phyloP scores from a whole-genome alignment of 2,888 invertebrate species.

The Agrotis ipsilon region DNA sequence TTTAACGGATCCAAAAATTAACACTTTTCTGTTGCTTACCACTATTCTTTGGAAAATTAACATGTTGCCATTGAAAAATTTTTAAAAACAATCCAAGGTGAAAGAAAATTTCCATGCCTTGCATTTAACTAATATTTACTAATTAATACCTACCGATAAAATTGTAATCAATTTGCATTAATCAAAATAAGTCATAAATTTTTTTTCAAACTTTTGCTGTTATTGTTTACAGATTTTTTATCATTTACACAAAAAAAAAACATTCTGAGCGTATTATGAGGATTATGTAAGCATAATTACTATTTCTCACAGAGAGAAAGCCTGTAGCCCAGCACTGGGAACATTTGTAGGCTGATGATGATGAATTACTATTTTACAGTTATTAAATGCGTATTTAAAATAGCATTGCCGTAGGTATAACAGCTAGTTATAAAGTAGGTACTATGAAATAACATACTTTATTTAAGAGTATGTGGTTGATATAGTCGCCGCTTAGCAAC shows the following conservation, averaged over 20 bases:
- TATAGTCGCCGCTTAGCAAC: neutral
- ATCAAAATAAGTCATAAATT: conserved; percentile 16
- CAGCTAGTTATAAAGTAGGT: too few relatives aligned
- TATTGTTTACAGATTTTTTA: conserved; percentile 41
- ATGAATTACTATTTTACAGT: conserved; percentile 14
- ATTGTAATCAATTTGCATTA: conserved; percentile 3
- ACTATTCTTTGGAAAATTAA: neutral
- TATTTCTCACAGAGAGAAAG: too few relatives aligned
- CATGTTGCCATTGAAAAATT: conserved; percentile 14
- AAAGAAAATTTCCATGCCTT: conserved; percentile 23
- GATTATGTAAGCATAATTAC: neutral
- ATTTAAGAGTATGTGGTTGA: neutral
- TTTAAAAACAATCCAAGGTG: neutral
- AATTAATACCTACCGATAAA: conserved; percentile 13
- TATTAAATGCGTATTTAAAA: neutral
- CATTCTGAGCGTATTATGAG: neutral
- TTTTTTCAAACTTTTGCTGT: conserved; percentile 20
- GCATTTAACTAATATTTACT: neutral
- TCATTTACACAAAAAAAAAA: conserved; percentile 40
- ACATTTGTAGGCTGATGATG: too few relatives aligned
- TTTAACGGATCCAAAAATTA: conserved; percentile 14
- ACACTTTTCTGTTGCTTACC: neutral
- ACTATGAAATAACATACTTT: conserved; percentile 1
- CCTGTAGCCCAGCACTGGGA: too few relatives aligned
- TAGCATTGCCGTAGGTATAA: neutral